These are phyloP conservation scores for Entelurus aequoreus DNA, from an alignment of 2,113 vertebrate species.

Conservation along the genomic window DNA sequence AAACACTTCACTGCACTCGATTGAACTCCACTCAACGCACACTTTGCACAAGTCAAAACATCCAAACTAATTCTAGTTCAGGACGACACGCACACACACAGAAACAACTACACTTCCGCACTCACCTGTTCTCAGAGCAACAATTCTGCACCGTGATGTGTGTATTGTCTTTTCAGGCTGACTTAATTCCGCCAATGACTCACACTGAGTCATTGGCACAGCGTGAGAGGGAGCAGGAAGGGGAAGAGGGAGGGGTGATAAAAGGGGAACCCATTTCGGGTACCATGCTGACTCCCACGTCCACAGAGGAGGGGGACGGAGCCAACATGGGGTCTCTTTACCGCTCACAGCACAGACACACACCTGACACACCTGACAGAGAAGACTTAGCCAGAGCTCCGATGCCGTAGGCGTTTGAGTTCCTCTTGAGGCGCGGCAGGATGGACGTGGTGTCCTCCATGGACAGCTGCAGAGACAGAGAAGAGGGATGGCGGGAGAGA, in stretches of 20 bases:
- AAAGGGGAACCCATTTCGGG: conserved; percentile 67
- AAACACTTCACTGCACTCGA: conserved; percentile 46
- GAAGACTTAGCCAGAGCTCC: conserved; percentile 98
- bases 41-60: conserved; percentile 47
- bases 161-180: conserved; percentile 36
- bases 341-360: conserved; percentile 80
- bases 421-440: conserved; percentile 94
- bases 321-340: conserved; percentile 77
- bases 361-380: conserved; percentile 93
- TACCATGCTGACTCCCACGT: conserved; percentile 74
- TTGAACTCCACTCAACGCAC: conserved; percentile 27
- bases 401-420: conserved; percentile 95
- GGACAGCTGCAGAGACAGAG: conserved; percentile 81
- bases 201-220: conserved; percentile 30
- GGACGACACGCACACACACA: conserved; percentile 48
- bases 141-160: conserved; percentile 47
- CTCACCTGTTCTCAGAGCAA: conserved; percentile 57
- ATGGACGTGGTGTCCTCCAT: conserved; percentile 99
- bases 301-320: conserved; percentile 44
- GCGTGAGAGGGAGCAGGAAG: conserved; percentile 21
- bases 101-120: conserved; percentile 58
- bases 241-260: conserved; percentile 35
- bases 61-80: conserved; percentile 37
- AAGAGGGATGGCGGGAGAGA: conserved; percentile 49
- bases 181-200: conserved; percentile 67